These are phyloP conservation scores for Dasypogon diadema DNA, from an alignment of 2,888 invertebrate genomes.

Conservation along the genomic window DNA sequence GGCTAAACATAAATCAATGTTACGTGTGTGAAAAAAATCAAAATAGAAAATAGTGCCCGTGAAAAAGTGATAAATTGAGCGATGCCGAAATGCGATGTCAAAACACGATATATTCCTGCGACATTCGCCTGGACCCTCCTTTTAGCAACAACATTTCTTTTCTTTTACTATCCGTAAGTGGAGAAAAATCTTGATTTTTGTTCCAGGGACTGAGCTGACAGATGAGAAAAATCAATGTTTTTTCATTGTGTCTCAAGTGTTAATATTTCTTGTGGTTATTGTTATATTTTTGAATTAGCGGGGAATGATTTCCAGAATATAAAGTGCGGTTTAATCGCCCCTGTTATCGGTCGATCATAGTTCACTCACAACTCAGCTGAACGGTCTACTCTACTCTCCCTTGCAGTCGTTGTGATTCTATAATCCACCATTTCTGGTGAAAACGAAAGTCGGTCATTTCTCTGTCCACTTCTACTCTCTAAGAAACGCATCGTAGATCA, in stretches of 20 bases:
- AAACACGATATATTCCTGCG: constrained; percentile 97
- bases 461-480: constrained; percentile 11
- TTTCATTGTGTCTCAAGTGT: constrained; percentile 45
- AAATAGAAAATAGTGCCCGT: constrained; percentile 40
- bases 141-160: constrained; percentile 91
- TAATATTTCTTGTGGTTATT: not conserved
- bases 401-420: not conserved
- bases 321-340: not conserved
- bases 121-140: constrained; percentile 98
- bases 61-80: constrained; percentile 56
- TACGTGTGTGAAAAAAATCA: constrained; percentile 51
- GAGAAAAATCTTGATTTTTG: constrained; percentile 57
- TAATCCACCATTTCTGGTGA: constrained; percentile 33
- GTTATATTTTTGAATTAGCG: not conserved
- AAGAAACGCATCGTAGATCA: not conserved
- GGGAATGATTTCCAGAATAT: not conserved
- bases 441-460: constrained; percentile 46
- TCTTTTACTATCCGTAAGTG: constrained; percentile 98
- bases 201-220: constrained; percentile 47
- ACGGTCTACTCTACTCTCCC: not conserved
- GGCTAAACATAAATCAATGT: constrained; percentile 53
- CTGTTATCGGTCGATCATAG: not conserved
- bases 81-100: constrained; percentile 97
- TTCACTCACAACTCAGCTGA: no score
- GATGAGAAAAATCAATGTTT: constrained; percentile 51